phyloP scores from a whole-genome alignment of 2,113 vertebrate genomes.

The Caranx ignobilis region DNA sequence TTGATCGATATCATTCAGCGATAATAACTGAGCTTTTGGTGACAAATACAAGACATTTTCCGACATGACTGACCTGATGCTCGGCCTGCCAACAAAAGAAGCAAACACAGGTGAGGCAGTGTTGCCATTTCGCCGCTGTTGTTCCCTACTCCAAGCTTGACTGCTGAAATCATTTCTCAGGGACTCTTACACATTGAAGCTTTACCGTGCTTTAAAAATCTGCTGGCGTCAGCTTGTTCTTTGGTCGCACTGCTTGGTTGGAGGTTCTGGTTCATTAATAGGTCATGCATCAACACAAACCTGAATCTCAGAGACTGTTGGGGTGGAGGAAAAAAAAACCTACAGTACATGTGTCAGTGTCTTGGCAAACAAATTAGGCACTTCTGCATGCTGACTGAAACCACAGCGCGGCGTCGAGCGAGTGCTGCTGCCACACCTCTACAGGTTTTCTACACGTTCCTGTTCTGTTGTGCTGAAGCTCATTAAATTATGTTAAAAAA shows the following conservation, averaged over 20 bases:
- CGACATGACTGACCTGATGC: conserved; percentile 41
- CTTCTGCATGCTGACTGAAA: conserved; percentile 38
- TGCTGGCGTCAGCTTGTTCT: conserved; percentile 48
- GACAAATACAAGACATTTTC: neutral
- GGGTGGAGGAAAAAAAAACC: conserved; percentile 20
- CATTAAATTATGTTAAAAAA: neutral
- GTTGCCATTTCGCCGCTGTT: conserved; percentile 33
- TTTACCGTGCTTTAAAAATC: conserved; percentile 24
- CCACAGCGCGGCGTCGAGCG: conserved; percentile 41
- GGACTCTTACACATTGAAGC: conserved; percentile 21
- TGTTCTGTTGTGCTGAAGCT: neutral
- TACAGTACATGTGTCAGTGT: conserved; percentile 31
- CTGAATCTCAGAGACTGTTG: conserved; percentile 30
- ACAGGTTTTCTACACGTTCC: neutral
- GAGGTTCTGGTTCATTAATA: conserved; percentile 64
- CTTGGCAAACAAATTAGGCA: conserved; percentile 30
- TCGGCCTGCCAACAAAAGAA: conserved; percentile 38
- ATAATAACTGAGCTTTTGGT: neutral
- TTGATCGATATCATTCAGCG: neutral
- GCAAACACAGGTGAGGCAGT: conserved; percentile 34
- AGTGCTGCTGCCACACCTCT: neutral
- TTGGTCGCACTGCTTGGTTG: conserved; percentile 15
- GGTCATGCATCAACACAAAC: conserved; percentile 65
- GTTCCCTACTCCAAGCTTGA: conserved; percentile 10
- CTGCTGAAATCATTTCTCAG: conserved; percentile 35